Evolutionary conservation across 2,113 vertebrate genomes (phyloP), one percentile per base, ranked within the genome.

Genomic region (Myotis yumanensis): DNA sequence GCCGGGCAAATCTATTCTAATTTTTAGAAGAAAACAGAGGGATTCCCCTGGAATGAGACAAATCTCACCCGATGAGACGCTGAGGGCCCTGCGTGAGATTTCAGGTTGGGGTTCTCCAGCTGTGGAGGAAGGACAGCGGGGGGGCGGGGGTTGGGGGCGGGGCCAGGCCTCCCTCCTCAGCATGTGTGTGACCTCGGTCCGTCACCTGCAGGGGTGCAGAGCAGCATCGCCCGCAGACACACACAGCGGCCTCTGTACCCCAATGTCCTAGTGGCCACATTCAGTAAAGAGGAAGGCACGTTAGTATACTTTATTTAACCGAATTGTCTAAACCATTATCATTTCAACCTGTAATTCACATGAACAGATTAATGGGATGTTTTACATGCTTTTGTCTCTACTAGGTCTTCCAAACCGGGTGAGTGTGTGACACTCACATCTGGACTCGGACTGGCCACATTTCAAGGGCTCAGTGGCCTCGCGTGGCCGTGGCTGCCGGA

Each of bases 401-500:
- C 11, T 2, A n/a, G 37, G 46, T n/a, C 52, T 35, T 81, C 0
- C 0, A 54, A 77, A 35, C 20, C 64, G 59, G 59, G 25, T 2
- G 22, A 35, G 40, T 17, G 0, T 62, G 9, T 25, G 20, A 22
- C 40, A 7, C 46, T 20, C 23, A 6, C 16, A 0, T 4, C 23
- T 46, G 16, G 4, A 3, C 20, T 5, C 2, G 46, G 35, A 25
- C 15, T 1, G 81, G 68, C 35, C 8, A 0, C 25, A 2, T 18
- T 14, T 51, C 40, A 4, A 2, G 76, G 1, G 22, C 14, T 11
- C 6, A 1, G 22, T 1, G 11, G 17, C 23, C 4, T 10, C 23
- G 1, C 0, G 11, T 14, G 40, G 52, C 43, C 2, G 0, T 12
- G 52, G 69, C 30, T 3, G 1, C 22, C 0, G 0, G 1, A 2